Base-by-base conservation (phyloP, 2,888 invertebrate genomes). In the Buathra laborator region DNA sequence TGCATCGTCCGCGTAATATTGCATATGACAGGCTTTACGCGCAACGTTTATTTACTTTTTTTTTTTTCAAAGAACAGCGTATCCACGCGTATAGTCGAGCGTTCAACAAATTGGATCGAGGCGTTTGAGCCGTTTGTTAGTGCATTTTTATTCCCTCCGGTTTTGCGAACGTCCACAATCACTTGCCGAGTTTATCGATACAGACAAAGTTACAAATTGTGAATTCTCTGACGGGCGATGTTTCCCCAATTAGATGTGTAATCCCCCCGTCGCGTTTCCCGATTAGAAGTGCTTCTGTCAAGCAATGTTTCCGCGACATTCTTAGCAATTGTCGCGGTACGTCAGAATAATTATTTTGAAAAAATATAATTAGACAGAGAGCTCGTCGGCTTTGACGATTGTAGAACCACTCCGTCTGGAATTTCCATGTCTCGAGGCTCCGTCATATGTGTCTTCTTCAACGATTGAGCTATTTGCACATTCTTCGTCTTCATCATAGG, bases 1-100 rank as follows among this genome's bases (percentile, higher is more conserved):
- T 59, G 44, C 72, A 44, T 72, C 59, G 44, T 44, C n/a, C 24
- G 72, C 24, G 24, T 72, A 43, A 59, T 72, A 59, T 59, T 71
- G 43, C 43, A 71, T 53, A 14, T 24, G 10, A 24, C 19, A 7
- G n/a, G 14, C 16, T 16, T 0, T 32, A 44, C 4, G 53, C 19
- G 9, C 10, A 19, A 59, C 53, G 53, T 19, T 19, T 10, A 10
- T 53, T 51, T 16, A 19, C 46, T 3, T 12, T 67, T 12, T 46
- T 67, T 67, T 46, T 24, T 46, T 9, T 67, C 44, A 46, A 37
- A 10, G 10, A 37, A 37, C 37, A 37, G 37, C 37, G 9, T 7
- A 37, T 37, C 9, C 9, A 7, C 9, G 37, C 37, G 9, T 9
- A 37, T 37, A 37, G 37, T 37, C 6, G 9, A 9, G 48, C 48